Percentiles rank a stretch among this genome's conserved stretches.
Evolutionary conservation across 1,140 invertebrate species (phyloP).

Genomic region (Paraescarpia echinospica): DNA sequence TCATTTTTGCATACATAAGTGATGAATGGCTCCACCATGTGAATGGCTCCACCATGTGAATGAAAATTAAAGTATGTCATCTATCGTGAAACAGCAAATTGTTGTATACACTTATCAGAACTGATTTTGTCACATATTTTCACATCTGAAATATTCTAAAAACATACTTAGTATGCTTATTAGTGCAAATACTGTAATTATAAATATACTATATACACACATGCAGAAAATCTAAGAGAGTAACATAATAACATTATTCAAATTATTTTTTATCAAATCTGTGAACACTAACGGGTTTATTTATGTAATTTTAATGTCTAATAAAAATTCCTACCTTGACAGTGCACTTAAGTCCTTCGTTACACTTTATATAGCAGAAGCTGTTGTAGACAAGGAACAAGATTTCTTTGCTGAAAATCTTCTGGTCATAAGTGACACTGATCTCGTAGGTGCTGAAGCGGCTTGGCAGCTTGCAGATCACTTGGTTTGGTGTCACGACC

Average conservation of each 20-base stretch:
- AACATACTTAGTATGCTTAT: too few species aligned
- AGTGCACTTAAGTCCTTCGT: background rate
- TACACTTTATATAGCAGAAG: background rate
- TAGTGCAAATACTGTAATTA: too few species aligned
- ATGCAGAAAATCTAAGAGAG: too few species aligned
- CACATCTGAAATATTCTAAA: too few species aligned
- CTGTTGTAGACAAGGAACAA: background rate
- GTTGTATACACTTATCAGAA: too few species aligned
- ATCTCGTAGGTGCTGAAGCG: background rate
- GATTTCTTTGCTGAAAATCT: background rate
- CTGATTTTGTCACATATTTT: too few species aligned
- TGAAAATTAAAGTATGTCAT: too few species aligned
- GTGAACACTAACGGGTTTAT: background rate
- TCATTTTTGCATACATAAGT: too few species aligned
- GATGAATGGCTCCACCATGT: too few species aligned
- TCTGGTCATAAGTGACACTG: background rate
- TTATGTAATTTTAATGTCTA: background rate
- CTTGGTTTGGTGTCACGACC: conserved; percentile 6
- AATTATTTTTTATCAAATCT: background rate
- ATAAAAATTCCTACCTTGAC: background rate
- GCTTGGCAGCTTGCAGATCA: background rate
- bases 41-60: too few species aligned
- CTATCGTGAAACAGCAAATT: too few species aligned
- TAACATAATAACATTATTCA: background rate
- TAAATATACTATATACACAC: too few species aligned